phyloP scores from a whole-genome alignment of 2,797 vertebrate genomes.

The Centropyge bicolor region DNA sequence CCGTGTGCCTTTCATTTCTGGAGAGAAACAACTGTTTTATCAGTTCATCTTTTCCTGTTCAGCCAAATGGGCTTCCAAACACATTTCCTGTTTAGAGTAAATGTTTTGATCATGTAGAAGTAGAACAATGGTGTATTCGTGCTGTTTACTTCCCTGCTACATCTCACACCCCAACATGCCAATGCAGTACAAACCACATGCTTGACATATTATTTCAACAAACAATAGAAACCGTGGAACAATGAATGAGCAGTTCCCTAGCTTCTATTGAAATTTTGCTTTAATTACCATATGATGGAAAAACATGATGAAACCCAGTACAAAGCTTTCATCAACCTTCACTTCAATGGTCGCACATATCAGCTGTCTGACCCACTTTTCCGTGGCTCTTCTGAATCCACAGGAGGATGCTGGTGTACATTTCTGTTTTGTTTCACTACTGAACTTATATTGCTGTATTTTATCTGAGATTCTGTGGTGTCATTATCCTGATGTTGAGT shows the following conservation, averaged over 20 bases:
- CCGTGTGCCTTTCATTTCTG: constrained; percentile 62
- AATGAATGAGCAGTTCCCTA: constrained; percentile 30
- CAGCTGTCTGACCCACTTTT: constrained; percentile 20
- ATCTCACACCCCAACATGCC: constrained; percentile 37
- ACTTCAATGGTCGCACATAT: constrained; percentile 7
- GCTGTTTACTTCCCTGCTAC: constrained; percentile 59
- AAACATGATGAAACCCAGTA: constrained; percentile 14
- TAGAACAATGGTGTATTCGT: constrained; percentile 67
- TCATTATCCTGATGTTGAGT: constrained; percentile 26
- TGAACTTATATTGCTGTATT: constrained; percentile 60
- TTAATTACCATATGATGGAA: constrained; percentile 24
- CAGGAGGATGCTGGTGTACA: constrained; percentile 38
- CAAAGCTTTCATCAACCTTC: constrained; percentile 15
- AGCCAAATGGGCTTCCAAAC: constrained; percentile 58
- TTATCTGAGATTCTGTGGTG: constrained; percentile 34
- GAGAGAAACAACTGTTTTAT: constrained; percentile 51
- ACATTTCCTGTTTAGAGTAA: constrained; percentile 73
- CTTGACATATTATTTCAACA: constrained; percentile 46
- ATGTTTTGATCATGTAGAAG: constrained; percentile 57
- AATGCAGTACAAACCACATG: constrained; percentile 12
- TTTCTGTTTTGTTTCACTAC: constrained; percentile 62
- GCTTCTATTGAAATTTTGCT: constrained; percentile 14
- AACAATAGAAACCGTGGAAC: constrained; percentile 52
- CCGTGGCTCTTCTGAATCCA: constrained; percentile 26
- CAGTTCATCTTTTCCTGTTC: constrained; percentile 48